phyloP scores from a whole-genome alignment of 2,797 vertebrate genomes.

The Trachops cirrhosus region DNA sequence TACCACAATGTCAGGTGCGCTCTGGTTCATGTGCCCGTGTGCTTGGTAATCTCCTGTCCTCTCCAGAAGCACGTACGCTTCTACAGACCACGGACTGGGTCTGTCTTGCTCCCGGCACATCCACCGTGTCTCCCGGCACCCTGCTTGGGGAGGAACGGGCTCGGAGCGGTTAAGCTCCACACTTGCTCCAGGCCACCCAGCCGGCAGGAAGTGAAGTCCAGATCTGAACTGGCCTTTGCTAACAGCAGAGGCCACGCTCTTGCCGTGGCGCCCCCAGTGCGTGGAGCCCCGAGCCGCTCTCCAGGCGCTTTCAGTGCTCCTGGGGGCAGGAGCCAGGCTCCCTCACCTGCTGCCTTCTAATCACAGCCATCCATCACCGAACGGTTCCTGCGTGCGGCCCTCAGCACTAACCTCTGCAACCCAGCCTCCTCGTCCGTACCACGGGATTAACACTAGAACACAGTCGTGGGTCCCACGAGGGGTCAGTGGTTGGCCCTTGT shows the following conservation, averaged over 20 bases:
- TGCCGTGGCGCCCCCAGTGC: background rate
- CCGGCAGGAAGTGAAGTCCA: background rate
- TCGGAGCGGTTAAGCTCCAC: background rate
- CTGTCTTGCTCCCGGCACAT: background rate
- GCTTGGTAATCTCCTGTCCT: background rate
- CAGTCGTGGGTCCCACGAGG: fast-evolving
- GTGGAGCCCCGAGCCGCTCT: fast-evolving
- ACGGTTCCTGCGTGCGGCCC: background rate
- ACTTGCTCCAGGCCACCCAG: background rate
- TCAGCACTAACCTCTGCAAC: background rate
- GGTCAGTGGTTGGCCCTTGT: too few relatives aligned
- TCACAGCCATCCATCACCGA: background rate
- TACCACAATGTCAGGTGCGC: background rate
- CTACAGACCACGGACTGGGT: fast-evolving
- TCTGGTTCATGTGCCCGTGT: fast-evolving
- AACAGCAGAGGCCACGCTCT: background rate
- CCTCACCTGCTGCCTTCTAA: background rate
- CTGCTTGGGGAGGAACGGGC: background rate
- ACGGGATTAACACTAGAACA: background rate
- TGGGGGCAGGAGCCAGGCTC: background rate
- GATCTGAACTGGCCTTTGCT: background rate
- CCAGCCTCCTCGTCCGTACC: background rate
- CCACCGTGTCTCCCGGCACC: background rate
- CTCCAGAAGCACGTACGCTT: background rate
- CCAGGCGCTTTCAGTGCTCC: background rate